Evolutionary conservation across 2,797 vertebrate genomes (phyloP).

Genomic region (Esox masquinongy): DNA sequence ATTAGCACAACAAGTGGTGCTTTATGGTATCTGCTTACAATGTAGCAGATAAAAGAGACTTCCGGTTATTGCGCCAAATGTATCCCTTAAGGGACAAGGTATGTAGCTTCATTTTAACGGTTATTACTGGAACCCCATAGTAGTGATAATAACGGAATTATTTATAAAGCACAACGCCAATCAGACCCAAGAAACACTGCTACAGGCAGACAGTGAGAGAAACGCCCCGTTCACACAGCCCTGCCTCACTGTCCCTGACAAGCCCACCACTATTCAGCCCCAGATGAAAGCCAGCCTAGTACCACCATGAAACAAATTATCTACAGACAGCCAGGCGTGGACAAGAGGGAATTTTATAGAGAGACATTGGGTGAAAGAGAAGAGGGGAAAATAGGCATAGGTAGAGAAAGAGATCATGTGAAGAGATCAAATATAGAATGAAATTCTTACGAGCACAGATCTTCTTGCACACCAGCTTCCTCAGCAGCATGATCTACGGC

Average conservation of each 20-base stretch:
- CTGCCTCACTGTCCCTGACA: background rate
- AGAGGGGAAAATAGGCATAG: background rate
- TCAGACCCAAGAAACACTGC: background rate
- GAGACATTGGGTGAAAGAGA: background rate
- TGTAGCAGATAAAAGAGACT: no score
- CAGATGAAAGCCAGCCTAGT: background rate
- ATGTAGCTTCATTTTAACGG: background rate
- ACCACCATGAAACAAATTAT: background rate
- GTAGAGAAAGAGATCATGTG: background rate
- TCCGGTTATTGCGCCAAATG: no score
- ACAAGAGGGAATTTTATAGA: background rate
- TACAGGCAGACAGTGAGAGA: background rate
- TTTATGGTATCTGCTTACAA: no score
- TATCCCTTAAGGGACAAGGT: no score
- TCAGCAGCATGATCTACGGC: conserved; percentile 80
- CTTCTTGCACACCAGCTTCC: conserved; percentile 82
- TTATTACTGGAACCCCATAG: background rate
- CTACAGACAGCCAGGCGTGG: background rate
- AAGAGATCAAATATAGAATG: conserved; percentile 20
- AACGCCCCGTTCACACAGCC: background rate
- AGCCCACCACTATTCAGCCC: background rate
- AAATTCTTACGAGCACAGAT: conserved; percentile 80
- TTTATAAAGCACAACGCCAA: background rate
- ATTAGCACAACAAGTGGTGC: no score
- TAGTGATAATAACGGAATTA: background rate